Base-by-base conservation (phyloP, 1,140 invertebrate species). In the Agrypnia vestita region DNA sequence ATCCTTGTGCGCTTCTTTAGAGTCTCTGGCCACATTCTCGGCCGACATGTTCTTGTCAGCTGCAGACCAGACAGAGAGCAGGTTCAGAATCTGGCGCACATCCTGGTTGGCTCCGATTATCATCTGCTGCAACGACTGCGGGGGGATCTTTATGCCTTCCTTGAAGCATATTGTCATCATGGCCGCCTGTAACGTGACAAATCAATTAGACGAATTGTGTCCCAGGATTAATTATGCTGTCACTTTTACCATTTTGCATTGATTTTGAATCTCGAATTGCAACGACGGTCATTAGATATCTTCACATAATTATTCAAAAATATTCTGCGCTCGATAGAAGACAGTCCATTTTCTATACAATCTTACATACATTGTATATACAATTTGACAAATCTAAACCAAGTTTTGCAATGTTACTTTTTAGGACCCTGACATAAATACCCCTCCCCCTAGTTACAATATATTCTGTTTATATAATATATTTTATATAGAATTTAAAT, bases 161-260 rank as follows among this genome's bases (percentile, higher is more conserved):
- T 97, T 98, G 86, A 91, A 97, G 85, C 96, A 97, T 47, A 99
- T 92, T 0, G 94, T 94, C 92, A 96, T 93, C 93, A 99, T 95
- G 17, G 96, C 94, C 10, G 92, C 94, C 94, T 96, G 84, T 61
- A 82, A 82, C 6, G 25, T 6, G 9, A 1, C 49, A 51, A 15
- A 51, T 3, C n/a, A 51, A 1, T 51, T 15, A 3, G 49, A 13
- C 9, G 25, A 51, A 9, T 51, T 15, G 49, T 49, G 12, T 8
- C 7, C n/a, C 49, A 51, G 3, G 9, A 1, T 3, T 3, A 51
- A 49, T 49, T 49, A 51, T 51, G 25, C 25, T 35, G 6, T 35
- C 25, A 35, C 25, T 35, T 35, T 35, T 35, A 35, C 25, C 6
- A 35, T 3, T 35, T 6, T 35, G 6, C 6, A 35, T 35, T 35